Evolutionary conservation across 2,888 invertebrate species (phyloP).

Genomic region (Sesia bembeciformis): DNA sequence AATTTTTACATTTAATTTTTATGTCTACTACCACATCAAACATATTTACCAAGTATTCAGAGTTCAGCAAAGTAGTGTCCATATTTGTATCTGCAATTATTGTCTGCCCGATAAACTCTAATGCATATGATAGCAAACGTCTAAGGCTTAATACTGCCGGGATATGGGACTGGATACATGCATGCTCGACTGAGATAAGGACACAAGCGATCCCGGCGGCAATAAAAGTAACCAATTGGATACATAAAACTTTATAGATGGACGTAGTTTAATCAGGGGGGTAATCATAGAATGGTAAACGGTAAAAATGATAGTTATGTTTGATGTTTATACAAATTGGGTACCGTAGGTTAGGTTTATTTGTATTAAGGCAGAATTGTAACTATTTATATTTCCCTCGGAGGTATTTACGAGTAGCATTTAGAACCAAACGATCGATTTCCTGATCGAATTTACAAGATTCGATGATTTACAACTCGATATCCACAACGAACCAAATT

Average conservation of each 20-base stretch:
- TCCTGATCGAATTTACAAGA: no score
- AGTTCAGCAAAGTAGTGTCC: neutral
- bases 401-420: no score
- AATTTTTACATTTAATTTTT: neutral
- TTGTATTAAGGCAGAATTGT: no score
- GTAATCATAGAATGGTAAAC: constrained; percentile 2
- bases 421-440: no score
- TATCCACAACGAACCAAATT: no score
- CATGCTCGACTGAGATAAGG: constrained; percentile 39
- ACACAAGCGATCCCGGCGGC: constrained; percentile 22
- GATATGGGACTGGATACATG: constrained; percentile 5
- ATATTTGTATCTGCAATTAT: neutral
- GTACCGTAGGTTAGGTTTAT: no score
- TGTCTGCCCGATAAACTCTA: constrained; percentile 6
- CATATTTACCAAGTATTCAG: no score
- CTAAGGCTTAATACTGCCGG: constrained; percentile 6
- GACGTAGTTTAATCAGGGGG: constrained; percentile 23
- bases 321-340: no score
- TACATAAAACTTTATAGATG: constrained; percentile 44
- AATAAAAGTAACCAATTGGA: constrained; percentile 47
- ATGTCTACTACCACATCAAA: neutral
- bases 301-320: neutral
- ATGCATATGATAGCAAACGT: constrained; percentile 2
- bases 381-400: no score
- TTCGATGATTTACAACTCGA: no score